A percentile compares a stretch with the other conserved stretches of the same genome.
phyloP scores from a whole-genome alignment of 92 coral and sea anemone species.

The Isaurus tuberculatus region DNA sequence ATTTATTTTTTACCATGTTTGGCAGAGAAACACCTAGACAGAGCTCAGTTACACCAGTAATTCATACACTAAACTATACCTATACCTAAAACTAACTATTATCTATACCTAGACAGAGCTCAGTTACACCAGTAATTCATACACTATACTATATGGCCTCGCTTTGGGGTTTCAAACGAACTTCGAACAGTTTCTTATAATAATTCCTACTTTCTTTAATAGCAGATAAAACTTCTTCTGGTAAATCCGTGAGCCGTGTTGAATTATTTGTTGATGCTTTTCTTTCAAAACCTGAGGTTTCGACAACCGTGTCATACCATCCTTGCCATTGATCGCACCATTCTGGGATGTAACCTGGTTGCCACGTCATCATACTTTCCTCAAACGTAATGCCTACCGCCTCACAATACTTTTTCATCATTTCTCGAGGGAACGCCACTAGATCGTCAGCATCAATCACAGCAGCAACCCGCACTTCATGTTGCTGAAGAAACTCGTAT shows the following conservation, averaged over 20 bases:
- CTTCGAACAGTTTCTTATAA: too few relatives aligned
- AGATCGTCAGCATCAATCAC: constrained; percentile 83
- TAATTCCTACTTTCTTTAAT: constrained; percentile 66
- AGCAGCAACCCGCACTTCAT: constrained; percentile 52
- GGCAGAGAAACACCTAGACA: too few relatives aligned
- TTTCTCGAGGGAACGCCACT: constrained; percentile 65
- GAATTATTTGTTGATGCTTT: constrained; percentile 9
- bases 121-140: too few relatives aligned
- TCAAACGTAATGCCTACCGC: constrained; percentile 65
- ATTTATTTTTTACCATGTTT: too few relatives aligned
- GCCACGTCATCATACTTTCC: constrained; percentile 73
- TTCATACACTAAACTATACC: too few relatives aligned
- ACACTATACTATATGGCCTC: too few relatives aligned
- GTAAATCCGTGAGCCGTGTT: constrained; percentile 45
- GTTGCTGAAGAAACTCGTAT: constrained; percentile 64
- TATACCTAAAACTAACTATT: too few relatives aligned
- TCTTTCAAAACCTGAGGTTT: constrained; percentile 66
- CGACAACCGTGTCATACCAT: constrained; percentile 75
- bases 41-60: too few relatives aligned
- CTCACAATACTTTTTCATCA: constrained; percentile 73
- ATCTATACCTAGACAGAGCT: too few relatives aligned
- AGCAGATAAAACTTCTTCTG: constrained; percentile 62
- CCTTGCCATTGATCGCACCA: constrained; percentile 64
- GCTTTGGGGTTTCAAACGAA: too few relatives aligned
- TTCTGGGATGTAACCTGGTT: constrained; percentile 61